These are phyloP conservation scores for Phymanthus crucifer DNA, from an alignment of 92 coral and sea anemone species.

Conservation along the genomic window DNA sequence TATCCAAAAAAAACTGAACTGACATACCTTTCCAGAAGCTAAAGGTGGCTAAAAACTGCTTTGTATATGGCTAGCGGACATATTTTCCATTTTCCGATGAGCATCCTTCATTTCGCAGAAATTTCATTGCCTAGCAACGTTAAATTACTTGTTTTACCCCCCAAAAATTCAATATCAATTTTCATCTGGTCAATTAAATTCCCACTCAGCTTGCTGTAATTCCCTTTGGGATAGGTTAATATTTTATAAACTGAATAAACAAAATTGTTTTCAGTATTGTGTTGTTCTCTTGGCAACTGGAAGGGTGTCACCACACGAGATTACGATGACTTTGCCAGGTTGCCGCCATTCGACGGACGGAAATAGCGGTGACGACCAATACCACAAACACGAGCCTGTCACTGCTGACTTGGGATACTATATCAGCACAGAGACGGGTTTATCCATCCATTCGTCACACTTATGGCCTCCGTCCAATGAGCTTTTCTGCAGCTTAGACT, in stretches of 20 bases:
- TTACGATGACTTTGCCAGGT: not conserved
- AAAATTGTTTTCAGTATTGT: slow-evolving; percentile 3
- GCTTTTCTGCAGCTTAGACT: not conserved
- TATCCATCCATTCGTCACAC: too few relatives aligned
- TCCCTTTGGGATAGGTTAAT: not conserved
- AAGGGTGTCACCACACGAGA: not conserved
- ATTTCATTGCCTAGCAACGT: too few relatives aligned
- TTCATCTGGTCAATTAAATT: too few relatives aligned
- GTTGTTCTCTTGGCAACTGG: slow-evolving; percentile 5
- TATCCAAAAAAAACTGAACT: too few relatives aligned
- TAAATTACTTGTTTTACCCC: not conserved
- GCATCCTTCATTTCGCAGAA: too few relatives aligned
- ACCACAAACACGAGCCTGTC: not conserved
- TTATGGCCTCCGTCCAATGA: not conserved
- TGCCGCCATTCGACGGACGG: not conserved
- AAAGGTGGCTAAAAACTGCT: too few relatives aligned
- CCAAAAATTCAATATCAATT: not conserved
- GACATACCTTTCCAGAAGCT: too few relatives aligned
- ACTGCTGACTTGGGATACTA: not conserved
- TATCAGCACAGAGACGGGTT: too few relatives aligned
- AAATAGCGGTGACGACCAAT: slow-evolving; percentile 3
- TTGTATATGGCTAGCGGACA: too few relatives aligned
- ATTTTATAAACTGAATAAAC: not conserved
- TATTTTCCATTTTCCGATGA: too few relatives aligned
- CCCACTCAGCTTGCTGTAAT: not conserved